Conservation (phyloP, 1,140 invertebrate genomes). For the Drosophila miranda region DNA sequence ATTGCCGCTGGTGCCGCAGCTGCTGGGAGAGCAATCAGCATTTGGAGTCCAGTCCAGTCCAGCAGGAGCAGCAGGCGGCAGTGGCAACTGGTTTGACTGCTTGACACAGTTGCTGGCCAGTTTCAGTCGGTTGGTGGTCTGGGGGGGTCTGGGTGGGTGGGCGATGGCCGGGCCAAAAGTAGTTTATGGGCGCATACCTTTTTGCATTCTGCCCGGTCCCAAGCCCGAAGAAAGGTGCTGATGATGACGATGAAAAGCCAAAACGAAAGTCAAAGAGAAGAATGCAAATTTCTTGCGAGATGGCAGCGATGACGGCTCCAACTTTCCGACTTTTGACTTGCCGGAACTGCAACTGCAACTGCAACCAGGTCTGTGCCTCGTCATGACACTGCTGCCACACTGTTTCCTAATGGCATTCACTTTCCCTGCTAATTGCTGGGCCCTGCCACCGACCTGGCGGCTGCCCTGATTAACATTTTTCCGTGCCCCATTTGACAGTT, state of each 20-base stretch:
- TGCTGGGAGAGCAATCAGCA: constrained; percentile 69
- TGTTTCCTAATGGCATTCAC: constrained; percentile 49
- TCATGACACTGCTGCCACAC: constrained; percentile 43
- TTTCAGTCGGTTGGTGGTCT: constrained; percentile 8
- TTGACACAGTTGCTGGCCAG: constrained; percentile 73
- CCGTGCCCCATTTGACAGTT: constrained; percentile 39
- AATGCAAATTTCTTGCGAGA: constrained; percentile 59
- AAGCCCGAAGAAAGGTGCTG: constrained; percentile 23
- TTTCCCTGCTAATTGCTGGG: constrained; percentile 49
- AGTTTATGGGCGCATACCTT: constrained; percentile 63
- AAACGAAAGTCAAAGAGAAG: constrained; percentile 59
- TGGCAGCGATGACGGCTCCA: constrained; percentile 12
- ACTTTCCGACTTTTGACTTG: constrained; percentile 33
- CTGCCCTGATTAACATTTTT: constrained; percentile 23
- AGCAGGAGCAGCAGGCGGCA: constrained; percentile 31
- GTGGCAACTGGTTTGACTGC: constrained; percentile 69
- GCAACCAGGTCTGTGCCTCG: constrained; percentile 37
- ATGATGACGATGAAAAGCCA: constrained; percentile 27
- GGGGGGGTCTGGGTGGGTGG: neutral
- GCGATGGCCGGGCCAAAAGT: constrained; percentile 45
- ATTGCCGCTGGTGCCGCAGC: constrained; percentile 56
- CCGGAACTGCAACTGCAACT: constrained; percentile 23
- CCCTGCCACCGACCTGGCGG: neutral
- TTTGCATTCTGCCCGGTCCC: constrained; percentile 33
- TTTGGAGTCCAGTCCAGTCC: constrained; percentile 38